phyloP scores from a whole-genome alignment of 1,140 invertebrate genomes.

The Platyscapa corneri region DNA sequence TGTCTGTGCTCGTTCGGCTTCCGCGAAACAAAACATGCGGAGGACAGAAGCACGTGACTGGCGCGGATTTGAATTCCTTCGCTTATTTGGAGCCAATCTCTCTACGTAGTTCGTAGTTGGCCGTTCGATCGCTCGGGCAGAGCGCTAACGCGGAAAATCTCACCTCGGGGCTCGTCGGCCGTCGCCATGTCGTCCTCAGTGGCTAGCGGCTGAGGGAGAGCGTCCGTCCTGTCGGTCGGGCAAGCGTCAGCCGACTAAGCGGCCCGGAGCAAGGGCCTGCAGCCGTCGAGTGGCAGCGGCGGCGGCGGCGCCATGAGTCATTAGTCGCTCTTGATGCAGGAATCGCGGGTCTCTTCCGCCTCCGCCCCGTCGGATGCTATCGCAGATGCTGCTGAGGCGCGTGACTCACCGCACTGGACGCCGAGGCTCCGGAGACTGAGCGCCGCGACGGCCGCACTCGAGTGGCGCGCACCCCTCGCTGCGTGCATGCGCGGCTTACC shows the following conservation, averaged over 20 bases:
- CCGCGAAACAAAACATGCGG: no score
- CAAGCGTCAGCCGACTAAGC: constrained; percentile 12
- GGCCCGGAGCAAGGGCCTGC: background rate
- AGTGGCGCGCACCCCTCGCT: background rate
- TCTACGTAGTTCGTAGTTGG: no score
- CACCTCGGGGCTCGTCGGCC: constrained; percentile 34
- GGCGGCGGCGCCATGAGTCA: constrained; percentile 20
- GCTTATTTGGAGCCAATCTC: no score
- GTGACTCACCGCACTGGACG: background rate
- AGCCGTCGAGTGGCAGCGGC: constrained; percentile 13
- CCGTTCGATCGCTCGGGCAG: background rate
- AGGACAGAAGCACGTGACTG: no score
- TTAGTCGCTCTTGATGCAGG: background rate
- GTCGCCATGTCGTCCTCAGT: constrained; percentile 19
- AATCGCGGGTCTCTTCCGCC: background rate
- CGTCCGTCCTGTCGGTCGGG: background rate
- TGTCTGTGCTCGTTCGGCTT: no score
- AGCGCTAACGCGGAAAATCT: background rate
- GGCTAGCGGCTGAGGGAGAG: background rate
- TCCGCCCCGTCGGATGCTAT: background rate
- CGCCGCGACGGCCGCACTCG: background rate
- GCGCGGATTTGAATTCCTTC: no score
- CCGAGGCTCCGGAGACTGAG: constrained; percentile 8
- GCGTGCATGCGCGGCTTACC: constrained; percentile 33
- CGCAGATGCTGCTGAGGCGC: background rate